phyloP scores from a whole-genome alignment of 2,888 invertebrate genomes.

The Myathropa florea region DNA sequence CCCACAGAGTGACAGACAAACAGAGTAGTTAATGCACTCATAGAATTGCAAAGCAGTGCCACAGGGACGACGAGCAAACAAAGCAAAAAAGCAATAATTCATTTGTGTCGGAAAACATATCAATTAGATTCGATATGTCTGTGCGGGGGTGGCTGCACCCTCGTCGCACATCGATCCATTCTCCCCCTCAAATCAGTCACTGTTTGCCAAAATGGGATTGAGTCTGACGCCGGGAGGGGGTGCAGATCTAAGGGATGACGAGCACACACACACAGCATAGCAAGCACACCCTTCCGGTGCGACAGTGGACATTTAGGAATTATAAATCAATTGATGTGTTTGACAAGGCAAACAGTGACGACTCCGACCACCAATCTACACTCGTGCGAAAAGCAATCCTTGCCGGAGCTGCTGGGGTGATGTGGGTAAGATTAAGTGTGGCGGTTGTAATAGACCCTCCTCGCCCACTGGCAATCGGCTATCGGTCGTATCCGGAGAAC shows the following conservation, averaged over 20 bases:
- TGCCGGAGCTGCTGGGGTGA: constrained; percentile 1
- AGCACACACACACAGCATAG: not conserved
- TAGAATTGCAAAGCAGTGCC: constrained; percentile 29
- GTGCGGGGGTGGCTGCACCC: constrained; percentile 33
- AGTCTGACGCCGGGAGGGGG: constrained; percentile 30
- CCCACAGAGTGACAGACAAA: constrained; percentile 37
- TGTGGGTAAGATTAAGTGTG: constrained; percentile 32
- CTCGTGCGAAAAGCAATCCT: constrained; percentile 39
- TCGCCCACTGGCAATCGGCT: not conserved
- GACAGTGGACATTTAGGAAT: constrained; percentile 51
- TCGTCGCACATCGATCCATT: constrained; percentile 14
- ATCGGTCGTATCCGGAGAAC: constrained; percentile 32
- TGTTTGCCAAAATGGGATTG: constrained; percentile 62
- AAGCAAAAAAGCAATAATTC: constrained; percentile 61
- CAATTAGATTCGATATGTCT: constrained; percentile 68
- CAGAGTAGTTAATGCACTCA: constrained; percentile 60
- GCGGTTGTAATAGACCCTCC: constrained; percentile 1
- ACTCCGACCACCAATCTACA: constrained; percentile 59
- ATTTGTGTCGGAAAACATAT: constrained; percentile 69
- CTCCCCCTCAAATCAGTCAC: constrained; percentile 36
- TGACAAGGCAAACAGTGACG: constrained; percentile 50
- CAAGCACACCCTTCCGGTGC: not conserved
- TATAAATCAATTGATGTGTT: constrained; percentile 70
- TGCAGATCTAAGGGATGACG: constrained; percentile 55
- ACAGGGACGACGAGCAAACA: not conserved